phyloP scores from a whole-genome alignment of 2,888 invertebrate species.

The Tiliacea citrago region DNA sequence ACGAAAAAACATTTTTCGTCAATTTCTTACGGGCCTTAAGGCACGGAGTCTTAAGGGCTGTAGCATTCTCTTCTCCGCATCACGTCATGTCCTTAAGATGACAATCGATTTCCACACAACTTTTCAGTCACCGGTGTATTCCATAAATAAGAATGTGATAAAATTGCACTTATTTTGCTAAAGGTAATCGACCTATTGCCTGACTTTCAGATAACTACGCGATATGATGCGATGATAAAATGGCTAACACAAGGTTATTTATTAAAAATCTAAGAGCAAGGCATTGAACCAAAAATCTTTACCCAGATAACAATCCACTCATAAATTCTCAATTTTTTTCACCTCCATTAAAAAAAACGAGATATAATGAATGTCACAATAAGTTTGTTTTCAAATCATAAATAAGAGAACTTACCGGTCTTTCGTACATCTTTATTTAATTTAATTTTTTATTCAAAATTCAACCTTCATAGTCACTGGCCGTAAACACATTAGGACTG shows the following conservation, averaged over 20 bases:
- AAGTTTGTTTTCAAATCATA: conserved; percentile 36
- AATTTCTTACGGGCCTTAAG: too few relatives aligned
- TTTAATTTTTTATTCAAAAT: conserved; percentile 34
- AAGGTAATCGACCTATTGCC: conserved; percentile 19
- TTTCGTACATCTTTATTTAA: conserved; percentile 44
- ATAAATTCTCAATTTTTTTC: conserved; percentile 5
- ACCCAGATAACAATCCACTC: background rate
- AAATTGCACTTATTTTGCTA: background rate
- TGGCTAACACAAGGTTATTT: conserved; percentile 1
- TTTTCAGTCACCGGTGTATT: too few relatives aligned
- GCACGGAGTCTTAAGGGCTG: too few relatives aligned
- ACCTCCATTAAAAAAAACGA: conserved; percentile 1
- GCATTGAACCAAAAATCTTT: background rate
- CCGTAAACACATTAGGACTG: conserved; percentile 10
- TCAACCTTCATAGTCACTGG: conserved; percentile 33
- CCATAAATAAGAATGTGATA: too few relatives aligned
- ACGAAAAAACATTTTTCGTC: too few relatives aligned
- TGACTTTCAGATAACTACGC: conserved; percentile 26
- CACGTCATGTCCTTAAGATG: too few relatives aligned
- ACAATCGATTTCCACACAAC: too few relatives aligned
- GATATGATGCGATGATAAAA: conserved; percentile 2
- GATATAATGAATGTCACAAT: conserved; percentile 22
- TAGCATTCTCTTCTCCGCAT: too few relatives aligned
- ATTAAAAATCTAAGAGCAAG: conserved; percentile 17
- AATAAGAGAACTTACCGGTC: conserved; percentile 47